These are phyloP conservation scores for Hypocryptadius cinnamomeus DNA, from an alignment of 2,113 vertebrate genomes.

Conservation along the genomic window DNA sequence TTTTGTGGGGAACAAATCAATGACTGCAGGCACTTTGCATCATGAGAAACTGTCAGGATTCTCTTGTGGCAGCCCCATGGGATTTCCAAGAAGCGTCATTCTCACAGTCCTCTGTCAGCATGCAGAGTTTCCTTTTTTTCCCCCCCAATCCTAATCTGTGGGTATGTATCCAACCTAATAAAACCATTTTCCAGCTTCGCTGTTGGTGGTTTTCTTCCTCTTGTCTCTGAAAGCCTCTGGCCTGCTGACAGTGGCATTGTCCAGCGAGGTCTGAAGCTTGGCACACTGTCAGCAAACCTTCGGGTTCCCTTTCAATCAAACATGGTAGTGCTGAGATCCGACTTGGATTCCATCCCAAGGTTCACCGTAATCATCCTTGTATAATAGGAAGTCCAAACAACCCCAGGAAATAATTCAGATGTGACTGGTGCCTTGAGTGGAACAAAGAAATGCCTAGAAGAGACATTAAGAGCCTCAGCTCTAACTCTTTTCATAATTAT, in stretches of 20 bases:
- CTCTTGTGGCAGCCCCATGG: neutral
- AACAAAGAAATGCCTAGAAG: constrained; percentile 7
- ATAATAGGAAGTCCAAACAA: constrained; percentile 39
- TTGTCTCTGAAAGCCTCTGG: neutral
- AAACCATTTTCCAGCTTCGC: neutral
- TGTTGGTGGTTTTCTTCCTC: constrained; percentile 16
- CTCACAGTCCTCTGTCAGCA: neutral
- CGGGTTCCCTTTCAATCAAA: constrained; percentile 6
- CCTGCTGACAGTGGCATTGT: constrained; percentile 24
- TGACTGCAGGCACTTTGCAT: neutral
- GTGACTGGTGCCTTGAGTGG: neutral
- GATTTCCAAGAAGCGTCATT: neutral
- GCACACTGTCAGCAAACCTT: neutral
- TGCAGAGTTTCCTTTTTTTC: neutral
- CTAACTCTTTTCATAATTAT: constrained; percentile 1
- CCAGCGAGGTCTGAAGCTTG: neutral
- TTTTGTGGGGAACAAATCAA: neutral
- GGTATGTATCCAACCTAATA: neutral
- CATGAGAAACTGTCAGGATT: neutral
- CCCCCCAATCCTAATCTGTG: neutral
- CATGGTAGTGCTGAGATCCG: neutral
- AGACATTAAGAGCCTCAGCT: neutral
- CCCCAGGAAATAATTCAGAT: constrained; percentile 50
- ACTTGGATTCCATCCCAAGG: constrained; percentile 33
- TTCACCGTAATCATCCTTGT: neutral